These are phyloP conservation scores for Mustela erminea DNA, from an alignment of 2,797 vertebrate genomes.

Conservation along the genomic window DNA sequence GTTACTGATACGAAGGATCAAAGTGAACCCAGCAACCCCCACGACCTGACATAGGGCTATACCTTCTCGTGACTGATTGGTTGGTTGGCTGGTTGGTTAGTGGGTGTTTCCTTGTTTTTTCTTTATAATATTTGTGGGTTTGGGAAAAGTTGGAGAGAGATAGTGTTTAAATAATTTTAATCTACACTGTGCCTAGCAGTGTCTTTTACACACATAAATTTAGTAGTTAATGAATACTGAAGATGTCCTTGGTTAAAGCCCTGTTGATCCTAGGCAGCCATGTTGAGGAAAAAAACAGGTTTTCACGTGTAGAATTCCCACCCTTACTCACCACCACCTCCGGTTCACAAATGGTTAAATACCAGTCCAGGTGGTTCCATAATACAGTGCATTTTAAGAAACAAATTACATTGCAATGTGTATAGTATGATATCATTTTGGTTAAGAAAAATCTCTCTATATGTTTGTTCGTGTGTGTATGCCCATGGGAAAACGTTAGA, in stretches of 20 bases:
- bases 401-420: neutral
- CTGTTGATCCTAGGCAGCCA: neutral
- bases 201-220: neutral
- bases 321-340: neutral
- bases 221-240: neutral
- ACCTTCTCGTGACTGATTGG: neutral
- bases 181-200: neutral
- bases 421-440: neutral
- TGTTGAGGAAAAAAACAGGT: neutral
- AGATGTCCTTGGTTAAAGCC: neutral
- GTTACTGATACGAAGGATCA: neutral
- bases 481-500: neutral
- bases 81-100: neutral
- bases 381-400: neutral
- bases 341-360: neutral
- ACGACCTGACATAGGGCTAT: neutral
- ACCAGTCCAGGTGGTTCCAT: neutral
- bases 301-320: neutral
- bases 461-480: neutral
- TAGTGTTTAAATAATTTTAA: neutral
- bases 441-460: neutral
- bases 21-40: too few relatives aligned
- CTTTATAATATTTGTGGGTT: neutral
- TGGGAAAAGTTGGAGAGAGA: neutral
- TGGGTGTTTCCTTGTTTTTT: neutral